Conservation (phyloP, 2,888 invertebrate species). For the Diplolepis rosae region DNA sequence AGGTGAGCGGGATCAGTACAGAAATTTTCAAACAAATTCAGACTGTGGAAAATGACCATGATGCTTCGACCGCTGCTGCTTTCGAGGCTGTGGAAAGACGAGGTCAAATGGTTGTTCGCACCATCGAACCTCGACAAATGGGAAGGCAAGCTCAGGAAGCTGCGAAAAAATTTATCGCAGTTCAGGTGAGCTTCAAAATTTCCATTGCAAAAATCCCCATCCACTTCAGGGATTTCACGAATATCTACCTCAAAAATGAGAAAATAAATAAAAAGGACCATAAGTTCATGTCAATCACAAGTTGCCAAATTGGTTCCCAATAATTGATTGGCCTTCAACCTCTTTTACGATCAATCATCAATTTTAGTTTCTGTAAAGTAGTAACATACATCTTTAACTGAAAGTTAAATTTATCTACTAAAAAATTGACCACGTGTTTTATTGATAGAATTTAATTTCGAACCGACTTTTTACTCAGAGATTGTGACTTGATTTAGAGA, state of each 20-base stretch:
- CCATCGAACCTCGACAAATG: conserved; percentile 90
- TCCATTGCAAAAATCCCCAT: conserved; percentile 31
- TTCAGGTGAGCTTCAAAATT: conserved; percentile 82
- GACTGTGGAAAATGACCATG: conserved; percentile 96
- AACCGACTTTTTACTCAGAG: not conserved
- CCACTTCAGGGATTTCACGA: not conserved
- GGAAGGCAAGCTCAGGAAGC: conserved; percentile 90
- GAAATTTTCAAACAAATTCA: conserved; percentile 98
- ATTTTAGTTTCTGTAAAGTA: not conserved
- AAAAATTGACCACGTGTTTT: not conserved
- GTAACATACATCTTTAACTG: not conserved
- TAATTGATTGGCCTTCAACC: not conserved
- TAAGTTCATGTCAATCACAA: not conserved
- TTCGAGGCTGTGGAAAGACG: conserved; percentile 94
- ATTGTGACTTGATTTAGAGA: not conserved
- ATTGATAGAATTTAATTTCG: not conserved
- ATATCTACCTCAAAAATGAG: not conserved
- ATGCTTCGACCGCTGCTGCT: conserved; percentile 93
- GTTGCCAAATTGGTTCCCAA: not conserved
- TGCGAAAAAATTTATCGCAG: conserved; percentile 88
- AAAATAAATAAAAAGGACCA: not conserved
- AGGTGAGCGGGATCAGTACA: conserved; percentile 96
- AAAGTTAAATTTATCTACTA: not conserved
- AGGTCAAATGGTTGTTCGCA: conserved; percentile 95
- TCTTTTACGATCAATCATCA: not conserved